These are phyloP conservation scores for Apamea epomidion DNA, from an alignment of 2,888 invertebrate species.

Conservation along the genomic window DNA sequence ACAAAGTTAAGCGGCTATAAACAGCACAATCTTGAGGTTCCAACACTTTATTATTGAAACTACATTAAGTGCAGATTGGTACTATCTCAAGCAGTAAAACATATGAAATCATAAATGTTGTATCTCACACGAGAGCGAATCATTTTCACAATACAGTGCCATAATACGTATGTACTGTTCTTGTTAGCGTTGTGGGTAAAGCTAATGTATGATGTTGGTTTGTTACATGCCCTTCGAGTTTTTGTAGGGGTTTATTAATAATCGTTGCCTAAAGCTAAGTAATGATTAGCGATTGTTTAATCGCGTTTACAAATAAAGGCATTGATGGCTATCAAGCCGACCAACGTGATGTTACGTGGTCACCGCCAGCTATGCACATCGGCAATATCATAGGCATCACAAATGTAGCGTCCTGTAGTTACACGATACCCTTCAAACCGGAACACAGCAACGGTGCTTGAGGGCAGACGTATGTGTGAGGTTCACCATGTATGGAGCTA, in stretches of 20 bases:
- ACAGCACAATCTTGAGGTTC: constrained; percentile 34
- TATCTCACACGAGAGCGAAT: constrained; percentile 5
- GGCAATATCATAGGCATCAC: background rate
- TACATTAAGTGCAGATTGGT: constrained; percentile 16
- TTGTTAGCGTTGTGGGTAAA: background rate
- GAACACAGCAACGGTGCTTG: background rate
- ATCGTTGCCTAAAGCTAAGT: background rate
- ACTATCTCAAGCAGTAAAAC: constrained; percentile 50
- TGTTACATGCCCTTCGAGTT: background rate
- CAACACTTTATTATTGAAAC: constrained; percentile 39
- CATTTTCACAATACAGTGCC: background rate
- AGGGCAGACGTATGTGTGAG: background rate
- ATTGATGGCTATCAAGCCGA: background rate
- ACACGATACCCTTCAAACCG: too few species aligned
- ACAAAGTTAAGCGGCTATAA: constrained; percentile 32
- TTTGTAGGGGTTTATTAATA: background rate
- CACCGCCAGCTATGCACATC: too few species aligned
- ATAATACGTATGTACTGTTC: background rate
- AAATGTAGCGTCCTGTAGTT: background rate
- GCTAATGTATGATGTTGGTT: background rate
- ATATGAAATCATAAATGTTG: constrained; percentile 36
- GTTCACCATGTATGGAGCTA: background rate
- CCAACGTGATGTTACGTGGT: too few species aligned
- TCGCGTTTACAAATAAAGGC: background rate
- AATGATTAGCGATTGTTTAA: background rate